Percentiles rank a stretch among this genome's conserved stretches.
These are phyloP conservation scores for Andrena fulva DNA, from an alignment of 2,888 invertebrate genomes.

Conservation along the genomic window DNA sequence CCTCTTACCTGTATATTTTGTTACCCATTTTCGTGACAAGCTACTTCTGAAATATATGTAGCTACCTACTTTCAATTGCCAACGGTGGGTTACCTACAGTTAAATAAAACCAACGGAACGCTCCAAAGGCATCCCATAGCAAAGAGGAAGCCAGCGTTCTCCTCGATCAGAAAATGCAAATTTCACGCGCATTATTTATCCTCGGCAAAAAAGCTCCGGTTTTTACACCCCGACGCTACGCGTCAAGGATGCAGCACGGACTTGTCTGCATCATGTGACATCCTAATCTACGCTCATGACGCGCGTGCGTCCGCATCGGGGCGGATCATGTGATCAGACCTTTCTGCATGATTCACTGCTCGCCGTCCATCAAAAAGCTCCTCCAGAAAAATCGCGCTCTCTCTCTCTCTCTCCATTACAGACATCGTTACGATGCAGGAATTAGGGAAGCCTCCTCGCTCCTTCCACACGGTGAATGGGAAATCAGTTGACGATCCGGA, in stretches of 20 bases:
- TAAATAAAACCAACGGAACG: no score
- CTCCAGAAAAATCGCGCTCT: background rate
- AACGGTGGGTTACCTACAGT: no score
- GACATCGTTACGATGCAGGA: no score
- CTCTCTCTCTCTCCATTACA: background rate
- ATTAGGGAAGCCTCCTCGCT: no score
- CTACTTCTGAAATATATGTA: no score
- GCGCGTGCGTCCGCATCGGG: background rate
- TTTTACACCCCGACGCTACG: background rate
- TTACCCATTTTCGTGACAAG: no score
- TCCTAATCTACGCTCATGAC: slow-evolving; percentile 41
- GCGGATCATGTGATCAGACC: slow-evolving; percentile 28
- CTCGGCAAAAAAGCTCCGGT: background rate
- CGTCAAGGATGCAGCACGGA: background rate
- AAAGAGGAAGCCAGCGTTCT: background rate
- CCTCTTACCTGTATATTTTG: no score
- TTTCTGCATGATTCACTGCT: slow-evolving; percentile 27
- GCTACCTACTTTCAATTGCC: no score
- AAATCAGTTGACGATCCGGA: background rate
- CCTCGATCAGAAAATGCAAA: background rate
- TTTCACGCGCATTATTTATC: slow-evolving; percentile 9
- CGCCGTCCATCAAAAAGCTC: background rate
- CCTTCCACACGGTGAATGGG: background rate
- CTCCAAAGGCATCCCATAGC: no score
- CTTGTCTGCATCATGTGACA: slow-evolving; percentile 30